Evolutionary conservation across 2,797 vertebrate genomes (phyloP).

Genomic region (Rhabdomys pumilio): DNA sequence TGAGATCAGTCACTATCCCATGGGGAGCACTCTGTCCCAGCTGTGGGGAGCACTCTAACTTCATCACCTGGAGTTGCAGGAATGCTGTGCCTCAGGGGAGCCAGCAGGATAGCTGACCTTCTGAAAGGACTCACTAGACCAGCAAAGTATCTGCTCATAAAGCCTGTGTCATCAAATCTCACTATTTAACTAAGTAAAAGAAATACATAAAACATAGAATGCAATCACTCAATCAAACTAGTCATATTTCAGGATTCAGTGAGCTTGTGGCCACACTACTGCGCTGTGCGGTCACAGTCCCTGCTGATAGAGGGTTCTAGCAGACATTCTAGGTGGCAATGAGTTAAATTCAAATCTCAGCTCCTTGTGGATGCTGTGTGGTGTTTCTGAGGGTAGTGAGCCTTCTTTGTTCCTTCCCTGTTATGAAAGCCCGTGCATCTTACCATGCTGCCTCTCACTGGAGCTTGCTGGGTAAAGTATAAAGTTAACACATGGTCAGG

Average conservation of each 20-base stretch:
- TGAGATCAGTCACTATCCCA: not conserved
- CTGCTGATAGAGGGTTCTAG: not conserved
- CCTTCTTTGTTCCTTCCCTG: not conserved
- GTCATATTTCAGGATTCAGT: not conserved
- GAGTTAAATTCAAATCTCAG: not conserved
- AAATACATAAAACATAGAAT: not conserved
- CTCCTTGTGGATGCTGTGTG: not conserved
- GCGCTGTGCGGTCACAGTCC: not conserved
- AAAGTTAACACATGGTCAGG: not conserved
- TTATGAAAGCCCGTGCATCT: not conserved
- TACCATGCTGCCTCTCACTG: not conserved
- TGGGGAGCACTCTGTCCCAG: not conserved
- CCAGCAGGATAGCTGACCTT: not conserved
- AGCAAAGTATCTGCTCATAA: not conserved
- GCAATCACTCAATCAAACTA: not conserved
- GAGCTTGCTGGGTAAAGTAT: not conserved
- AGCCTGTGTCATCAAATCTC: too few relatives aligned
- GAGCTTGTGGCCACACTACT: not conserved
- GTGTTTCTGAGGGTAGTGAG: not conserved
- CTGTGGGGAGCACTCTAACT: too few relatives aligned
- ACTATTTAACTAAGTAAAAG: not conserved
- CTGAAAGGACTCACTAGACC: not conserved
- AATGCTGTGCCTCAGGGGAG: not conserved
- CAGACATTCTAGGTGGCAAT: not conserved
- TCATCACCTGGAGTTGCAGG: not conserved